Conservation (phyloP, 1,140 invertebrate genomes). For the Drosophila yakuba region DNA sequence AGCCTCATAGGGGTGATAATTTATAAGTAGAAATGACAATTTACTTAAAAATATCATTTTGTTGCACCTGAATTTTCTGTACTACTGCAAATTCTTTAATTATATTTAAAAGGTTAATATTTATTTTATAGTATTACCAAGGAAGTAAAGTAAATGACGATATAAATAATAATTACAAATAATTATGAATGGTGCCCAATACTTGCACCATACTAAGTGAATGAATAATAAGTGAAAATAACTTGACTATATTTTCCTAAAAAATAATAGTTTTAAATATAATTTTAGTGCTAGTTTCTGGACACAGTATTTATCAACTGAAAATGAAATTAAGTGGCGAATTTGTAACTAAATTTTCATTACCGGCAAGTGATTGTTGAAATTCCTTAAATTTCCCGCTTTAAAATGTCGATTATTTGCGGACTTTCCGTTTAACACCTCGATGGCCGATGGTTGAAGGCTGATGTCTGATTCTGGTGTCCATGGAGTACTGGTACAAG, state of each 20-base stretch:
- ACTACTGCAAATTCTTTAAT: too few species aligned
- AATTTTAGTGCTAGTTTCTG: too few species aligned
- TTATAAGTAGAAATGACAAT: neutral
- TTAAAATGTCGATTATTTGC: slow-evolving; percentile 33
- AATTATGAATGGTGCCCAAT: too few species aligned
- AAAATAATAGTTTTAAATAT: too few species aligned
- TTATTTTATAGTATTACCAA: too few species aligned
- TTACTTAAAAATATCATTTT: neutral
- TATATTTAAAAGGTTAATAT: too few species aligned
- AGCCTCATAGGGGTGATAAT: neutral
- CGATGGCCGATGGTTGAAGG: slow-evolving; percentile 18
- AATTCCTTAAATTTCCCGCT: slow-evolving; percentile 14
- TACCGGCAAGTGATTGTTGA: slow-evolving; percentile 8
- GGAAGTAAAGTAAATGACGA: too few species aligned
- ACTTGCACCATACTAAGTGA: too few species aligned
- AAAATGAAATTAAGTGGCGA: neutral
- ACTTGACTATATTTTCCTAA: too few species aligned
- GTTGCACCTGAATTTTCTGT: too few species aligned
- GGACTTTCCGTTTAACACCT: slow-evolving; percentile 30
- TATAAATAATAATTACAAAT: too few species aligned
- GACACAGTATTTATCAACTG: neutral
- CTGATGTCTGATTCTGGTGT: slow-evolving; percentile 12
- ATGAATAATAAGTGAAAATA: too few species aligned
- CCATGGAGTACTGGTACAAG: slow-evolving; percentile 1
- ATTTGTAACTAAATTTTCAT: neutral